Evolutionary conservation across 2,888 invertebrate genomes (phyloP), one percentile per base, ranked within the genome.

Genomic region (Polyommatus iphigenia): DNA sequence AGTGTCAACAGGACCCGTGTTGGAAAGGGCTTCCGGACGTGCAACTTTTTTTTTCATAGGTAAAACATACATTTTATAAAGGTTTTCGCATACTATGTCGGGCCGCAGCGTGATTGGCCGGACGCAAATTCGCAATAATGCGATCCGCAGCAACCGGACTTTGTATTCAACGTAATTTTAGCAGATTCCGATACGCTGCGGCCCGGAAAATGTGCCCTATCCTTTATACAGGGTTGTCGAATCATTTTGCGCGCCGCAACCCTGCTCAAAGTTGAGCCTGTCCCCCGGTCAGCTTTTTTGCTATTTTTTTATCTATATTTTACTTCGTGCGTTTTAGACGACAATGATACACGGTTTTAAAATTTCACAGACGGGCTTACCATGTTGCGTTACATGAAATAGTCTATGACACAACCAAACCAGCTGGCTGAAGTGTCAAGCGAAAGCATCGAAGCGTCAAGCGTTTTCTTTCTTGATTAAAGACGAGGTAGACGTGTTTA

Each of bases 301-400:
- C 0, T 10, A 67, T 32, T 67, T 67, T 67, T 67, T 67, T 18
- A 32, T 67, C 41, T 24, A 72, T 72, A 72, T 41, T 72, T 72
- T 72, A 72, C 36, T 41, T 72, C 4, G 41, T n/a, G 24, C 36
- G 18, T 72, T 72, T 72, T 72, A 41, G 72, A 36, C 41, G 20
- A 72, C 72, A 36, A 71, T 71, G 72, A 41, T 13, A 72, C 20
- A 72, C 72, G 72, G 72, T 41, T 72, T 71, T 71, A 71, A 71
- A 71, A 71, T 71, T 71, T 41, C 72, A 72, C 72, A 72, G 41
- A 41, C 36, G 41, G n/a, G 29, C 0, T 67, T 67, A 67, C 4
- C 29, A 29, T 29, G 67, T 67, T 62, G 24, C 59, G 59, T 18
- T 18, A 54, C 18, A 18, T 62, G 13, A 62, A 62, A 62, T 29